A percentile compares a stretch with the other conserved stretches of the same genome.
phyloP scores from a whole-genome alignment of 2,888 invertebrate genomes.

The Drosophila atroscutellata region DNA sequence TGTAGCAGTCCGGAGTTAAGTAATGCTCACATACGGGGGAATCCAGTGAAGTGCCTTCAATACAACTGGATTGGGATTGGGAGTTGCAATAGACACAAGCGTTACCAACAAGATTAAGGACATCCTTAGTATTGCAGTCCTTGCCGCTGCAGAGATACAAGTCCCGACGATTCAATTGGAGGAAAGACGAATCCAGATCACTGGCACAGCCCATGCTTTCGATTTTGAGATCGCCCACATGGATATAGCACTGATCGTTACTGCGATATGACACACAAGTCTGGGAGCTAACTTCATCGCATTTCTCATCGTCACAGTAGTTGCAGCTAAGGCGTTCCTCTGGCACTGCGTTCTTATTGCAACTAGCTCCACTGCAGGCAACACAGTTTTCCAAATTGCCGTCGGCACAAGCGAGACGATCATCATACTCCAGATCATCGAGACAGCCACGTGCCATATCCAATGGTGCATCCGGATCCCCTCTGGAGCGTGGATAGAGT shows the following conservation, averaged over 20 bases:
- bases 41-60: slow-evolving; percentile 7
- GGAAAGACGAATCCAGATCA: slow-evolving; percentile 56
- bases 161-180: slow-evolving; percentile 59
- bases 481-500: slow-evolving; percentile 63
- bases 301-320: slow-evolving; percentile 59
- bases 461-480: slow-evolving; percentile 50
- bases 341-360: slow-evolving; percentile 69
- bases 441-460: slow-evolving; percentile 76
- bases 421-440: slow-evolving; percentile 78
- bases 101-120: slow-evolving; percentile 25
- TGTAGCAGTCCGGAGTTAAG: slow-evolving; percentile 68
- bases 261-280: slow-evolving; percentile 69
- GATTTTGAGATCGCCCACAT: slow-evolving; percentile 62
- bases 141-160: slow-evolving; percentile 70
- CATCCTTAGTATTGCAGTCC: slow-evolving; percentile 73
- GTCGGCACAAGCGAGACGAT: slow-evolving; percentile 60
- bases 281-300: slow-evolving; percentile 42
- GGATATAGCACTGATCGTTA: slow-evolving; percentile 75
- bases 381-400: slow-evolving; percentile 63
- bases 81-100: slow-evolving; percentile 74
- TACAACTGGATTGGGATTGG: slow-evolving; percentile 47
- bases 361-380: slow-evolving; percentile 60
- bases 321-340: slow-evolving; percentile 67
- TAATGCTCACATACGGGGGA: slow-evolving; percentile 47
- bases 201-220: slow-evolving; percentile 79